These are phyloP conservation scores for Anadara kagoshimensis DNA, from an alignment of 1,140 invertebrate genomes.

Conservation along the genomic window DNA sequence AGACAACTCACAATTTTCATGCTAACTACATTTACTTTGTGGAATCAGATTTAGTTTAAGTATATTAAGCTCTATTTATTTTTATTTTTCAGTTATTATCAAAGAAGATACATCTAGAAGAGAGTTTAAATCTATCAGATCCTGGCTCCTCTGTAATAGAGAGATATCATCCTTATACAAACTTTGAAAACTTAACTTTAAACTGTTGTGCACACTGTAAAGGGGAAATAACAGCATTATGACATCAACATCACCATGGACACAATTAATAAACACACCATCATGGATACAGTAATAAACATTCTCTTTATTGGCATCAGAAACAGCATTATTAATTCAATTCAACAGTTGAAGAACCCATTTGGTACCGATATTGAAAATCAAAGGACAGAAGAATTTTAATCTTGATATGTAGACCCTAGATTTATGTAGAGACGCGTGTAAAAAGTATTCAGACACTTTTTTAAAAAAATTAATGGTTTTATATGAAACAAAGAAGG, in stretches of 20 bases:
- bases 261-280: too few relatives aligned
- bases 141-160: slow-evolving; percentile 20
- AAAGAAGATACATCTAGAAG: neutral
- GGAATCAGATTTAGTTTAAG: neutral
- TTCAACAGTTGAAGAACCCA: too few relatives aligned
- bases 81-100: slow-evolving; percentile 40
- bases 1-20: neutral
- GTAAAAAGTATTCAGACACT: too few relatives aligned
- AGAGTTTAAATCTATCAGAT: neutral
- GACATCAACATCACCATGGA: slow-evolving; percentile 5
- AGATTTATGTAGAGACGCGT: too few relatives aligned
- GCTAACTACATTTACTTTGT: neutral
- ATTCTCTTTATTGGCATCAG: too few relatives aligned
- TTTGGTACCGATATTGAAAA: too few relatives aligned
- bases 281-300: too few relatives aligned
- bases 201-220: slow-evolving; percentile 72
- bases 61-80: neutral
- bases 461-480: too few relatives aligned
- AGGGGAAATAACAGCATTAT: slow-evolving; percentile 69
- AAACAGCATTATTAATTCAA: too few relatives aligned
- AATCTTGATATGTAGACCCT: too few relatives aligned
- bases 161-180: slow-evolving; percentile 61
- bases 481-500: too few relatives aligned
- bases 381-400: too few relatives aligned
- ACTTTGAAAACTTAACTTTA: slow-evolving; percentile 68